Base-by-base conservation (phyloP, 2,797 vertebrate genomes). In the Poeciliopsis paucimaculata region DNA sequence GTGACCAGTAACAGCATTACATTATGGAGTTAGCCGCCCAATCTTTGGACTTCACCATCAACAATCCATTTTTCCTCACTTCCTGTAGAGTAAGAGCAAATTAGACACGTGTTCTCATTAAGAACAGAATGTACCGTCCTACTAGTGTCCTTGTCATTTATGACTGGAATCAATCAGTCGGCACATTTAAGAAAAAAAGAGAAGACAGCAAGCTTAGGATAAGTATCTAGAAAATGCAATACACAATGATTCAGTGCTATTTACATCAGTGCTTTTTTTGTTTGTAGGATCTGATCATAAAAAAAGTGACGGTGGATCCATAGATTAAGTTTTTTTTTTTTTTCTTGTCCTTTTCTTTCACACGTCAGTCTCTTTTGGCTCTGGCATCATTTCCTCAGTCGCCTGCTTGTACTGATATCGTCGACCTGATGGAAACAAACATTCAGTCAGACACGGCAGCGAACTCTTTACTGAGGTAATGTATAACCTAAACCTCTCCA, bases 321-420 rank as follows among this genome's bases (percentile, higher is more conserved):
- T 2, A 20, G 20, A 5, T 66, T 36, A 15, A 49, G 4, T 20
- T 1, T 20, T 55, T 4, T 12, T 55, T 77, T n/a, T 26, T 55
- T n/a, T 1, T 55, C 23, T 31, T 15, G 10, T 16, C 9, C 18
- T 7, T 66, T 39, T 34, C 13, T 28, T 46, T 90, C 77, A 95
- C 70, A 94, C 86, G 10, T 86, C 83, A 0, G 89, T 94, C 86
- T 95, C 90, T 34, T 77, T 68, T 41, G 60, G 5, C 49, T 85
- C 77, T 45, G 18, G 11, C 23, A 62, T 80, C 75, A 92, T 78
- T 55, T 7, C 53, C 66, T 86, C 87, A 0, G 75, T 74, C 41
- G 92, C 92, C 57, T 85, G 90, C 28, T 13, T 57, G 71, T 64
- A 2, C 5, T 3, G 81, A 11, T 23, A 5, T 41, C 0, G n/a